A percentile compares a stretch with the other conserved stretches of the same genome.
These are phyloP conservation scores for Teinopalpus imperialis DNA, from an alignment of 2,888 invertebrate species.

Conservation along the genomic window DNA sequence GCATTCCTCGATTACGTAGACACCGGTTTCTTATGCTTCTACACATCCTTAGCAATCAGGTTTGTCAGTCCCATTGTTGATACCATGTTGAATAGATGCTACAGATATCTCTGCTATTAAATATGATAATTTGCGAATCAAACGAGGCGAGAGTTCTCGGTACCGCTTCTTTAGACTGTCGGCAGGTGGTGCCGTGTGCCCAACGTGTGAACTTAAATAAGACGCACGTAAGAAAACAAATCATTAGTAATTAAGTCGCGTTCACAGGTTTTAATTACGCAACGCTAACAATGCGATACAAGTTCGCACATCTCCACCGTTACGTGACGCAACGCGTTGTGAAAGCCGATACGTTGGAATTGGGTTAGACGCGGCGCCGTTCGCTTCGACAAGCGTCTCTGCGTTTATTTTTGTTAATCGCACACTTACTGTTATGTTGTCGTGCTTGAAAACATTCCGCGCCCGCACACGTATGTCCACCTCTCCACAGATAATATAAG, in stretches of 20 bases:
- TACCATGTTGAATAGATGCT: no score
- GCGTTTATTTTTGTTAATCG: slow-evolving; percentile 34
- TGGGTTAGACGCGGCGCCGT: slow-evolving; percentile 57
- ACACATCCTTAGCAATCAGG: no score
- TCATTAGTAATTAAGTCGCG: slow-evolving; percentile 1
- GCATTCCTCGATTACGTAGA: no score
- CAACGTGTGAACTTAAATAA: no score
- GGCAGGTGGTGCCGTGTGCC: no score
- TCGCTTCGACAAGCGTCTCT: slow-evolving; percentile 31
- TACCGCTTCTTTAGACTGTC: no score
- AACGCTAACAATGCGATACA: slow-evolving; percentile 22
- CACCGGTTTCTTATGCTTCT: no score
- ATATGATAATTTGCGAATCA: no score
- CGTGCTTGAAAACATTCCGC: slow-evolving; percentile 19
- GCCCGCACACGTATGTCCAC: neutral
- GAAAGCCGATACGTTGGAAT: slow-evolving; percentile 73
- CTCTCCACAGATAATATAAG: neutral
- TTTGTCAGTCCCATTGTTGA: no score
- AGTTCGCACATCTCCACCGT: slow-evolving; percentile 36
- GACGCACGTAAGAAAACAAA: no score
- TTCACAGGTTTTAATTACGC: slow-evolving; percentile 17
- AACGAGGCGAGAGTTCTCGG: no score
- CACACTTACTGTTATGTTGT: slow-evolving; percentile 33
- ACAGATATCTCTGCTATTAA: no score
- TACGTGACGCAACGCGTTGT: slow-evolving; percentile 64